phyloP scores from a whole-genome alignment of 2,113 vertebrate genomes.

The Pelecanoides urinatrix region DNA sequence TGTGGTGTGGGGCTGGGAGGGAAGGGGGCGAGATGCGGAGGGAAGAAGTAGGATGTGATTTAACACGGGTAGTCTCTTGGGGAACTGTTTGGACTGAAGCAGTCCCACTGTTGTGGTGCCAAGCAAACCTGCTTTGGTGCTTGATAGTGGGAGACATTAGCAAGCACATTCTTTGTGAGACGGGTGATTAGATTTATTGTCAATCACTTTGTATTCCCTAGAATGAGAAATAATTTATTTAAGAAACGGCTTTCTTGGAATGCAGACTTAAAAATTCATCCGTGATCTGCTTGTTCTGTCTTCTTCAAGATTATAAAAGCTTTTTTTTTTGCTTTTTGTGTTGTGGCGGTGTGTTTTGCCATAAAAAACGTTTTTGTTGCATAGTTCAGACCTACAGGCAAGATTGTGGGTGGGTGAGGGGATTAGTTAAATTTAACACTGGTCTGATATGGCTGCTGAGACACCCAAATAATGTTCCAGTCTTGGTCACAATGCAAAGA shows the following conservation, averaged over 20 bases:
- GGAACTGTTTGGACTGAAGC: not conserved
- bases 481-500: not conserved
- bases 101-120: not conserved
- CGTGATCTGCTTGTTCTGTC: not conserved
- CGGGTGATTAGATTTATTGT: not conserved
- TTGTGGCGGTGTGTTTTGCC: not conserved
- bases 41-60: not conserved
- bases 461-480: not conserved
- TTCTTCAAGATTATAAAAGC: not conserved
- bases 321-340: not conserved
- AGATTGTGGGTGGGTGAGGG: not conserved
- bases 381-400: not conserved
- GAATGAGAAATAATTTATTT: constrained; percentile 8
- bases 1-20: not conserved
- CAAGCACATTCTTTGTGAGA: not conserved
- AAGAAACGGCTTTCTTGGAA: not conserved
- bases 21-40: rapidly evolving
- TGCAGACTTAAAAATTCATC: not conserved
- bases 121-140: not conserved
- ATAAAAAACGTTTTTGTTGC: not conserved
- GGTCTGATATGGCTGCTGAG: not conserved
- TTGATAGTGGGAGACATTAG: not conserved
- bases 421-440: not conserved
- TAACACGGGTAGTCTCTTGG: not conserved
- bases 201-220: not conserved